These are phyloP conservation scores for Magallana gigas DNA, from an alignment of 1,140 invertebrate genomes.

Conservation along the genomic window DNA sequence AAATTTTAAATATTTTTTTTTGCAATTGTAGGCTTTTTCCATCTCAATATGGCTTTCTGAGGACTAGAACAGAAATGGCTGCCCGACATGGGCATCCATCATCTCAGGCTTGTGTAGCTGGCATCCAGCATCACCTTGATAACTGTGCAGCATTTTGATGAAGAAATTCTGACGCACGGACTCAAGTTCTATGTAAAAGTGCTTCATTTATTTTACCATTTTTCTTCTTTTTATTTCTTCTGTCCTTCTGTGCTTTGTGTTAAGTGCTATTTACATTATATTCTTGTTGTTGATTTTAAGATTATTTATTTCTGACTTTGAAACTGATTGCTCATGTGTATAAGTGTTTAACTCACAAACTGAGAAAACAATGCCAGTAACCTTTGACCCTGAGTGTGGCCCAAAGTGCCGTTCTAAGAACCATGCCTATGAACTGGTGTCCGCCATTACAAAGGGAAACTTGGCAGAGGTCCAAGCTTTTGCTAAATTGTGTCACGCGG, in stretches of 20 bases:
- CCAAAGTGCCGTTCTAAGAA: constrained; percentile 82
- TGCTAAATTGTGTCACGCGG: constrained; percentile 82
- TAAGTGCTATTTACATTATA: not conserved
- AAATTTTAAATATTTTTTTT: constrained; percentile 37
- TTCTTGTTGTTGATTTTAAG: too few species aligned
- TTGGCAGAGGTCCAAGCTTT: constrained; percentile 78
- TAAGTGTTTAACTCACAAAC: not conserved
- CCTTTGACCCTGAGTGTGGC: constrained; percentile 71
- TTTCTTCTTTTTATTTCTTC: not conserved
- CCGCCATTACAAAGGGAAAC: constrained; percentile 82
- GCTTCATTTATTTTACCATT: constrained; percentile 3
- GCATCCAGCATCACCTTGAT: constrained; percentile 46
- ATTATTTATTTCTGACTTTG: not conserved
- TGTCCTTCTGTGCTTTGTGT: not conserved
- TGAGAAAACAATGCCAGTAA: constrained; percentile 55
- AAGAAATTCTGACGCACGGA: not conserved
- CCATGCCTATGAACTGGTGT: constrained; percentile 83
- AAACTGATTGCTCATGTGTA: not conserved
- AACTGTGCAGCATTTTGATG: not conserved
- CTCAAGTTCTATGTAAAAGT: not conserved
- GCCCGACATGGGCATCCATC: constrained; percentile 63
- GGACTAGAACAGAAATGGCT: constrained; percentile 52
- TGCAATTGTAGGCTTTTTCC: constrained; percentile 53
- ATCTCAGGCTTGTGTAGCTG: constrained; percentile 44
- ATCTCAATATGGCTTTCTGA: constrained; percentile 70